Percentiles rank a stretch among this genome's conserved stretches.
Conservation (phyloP, 2,888 invertebrate genomes). For the Noctuana brunneofusca region DNA sequence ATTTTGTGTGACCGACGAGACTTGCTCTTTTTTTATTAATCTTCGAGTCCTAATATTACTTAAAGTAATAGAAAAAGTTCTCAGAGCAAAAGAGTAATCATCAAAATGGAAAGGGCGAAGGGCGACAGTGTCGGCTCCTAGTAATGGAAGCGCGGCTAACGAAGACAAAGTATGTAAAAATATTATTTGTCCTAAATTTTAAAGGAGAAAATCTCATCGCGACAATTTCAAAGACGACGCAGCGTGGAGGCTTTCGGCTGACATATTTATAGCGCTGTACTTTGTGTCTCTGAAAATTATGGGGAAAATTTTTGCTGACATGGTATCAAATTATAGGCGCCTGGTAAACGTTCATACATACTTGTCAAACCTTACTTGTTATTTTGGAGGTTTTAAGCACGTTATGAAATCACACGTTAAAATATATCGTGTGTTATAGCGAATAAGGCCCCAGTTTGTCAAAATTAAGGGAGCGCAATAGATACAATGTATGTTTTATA, state of each 20-base stretch:
- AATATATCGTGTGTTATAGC: no score
- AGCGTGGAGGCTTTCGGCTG: slow-evolving; percentile 44
- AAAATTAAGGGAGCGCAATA: not conserved
- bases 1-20: not conserved
- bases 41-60: slow-evolving; percentile 2
- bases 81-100: slow-evolving; percentile 34
- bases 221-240: slow-evolving; percentile 46
- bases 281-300: slow-evolving; percentile 54
- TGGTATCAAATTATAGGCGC: slow-evolving; percentile 40
- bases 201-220: slow-evolving; percentile 36
- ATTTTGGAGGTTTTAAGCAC: no score
- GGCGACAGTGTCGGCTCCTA: slow-evolving; percentile 35
- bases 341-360: not conserved
- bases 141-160: slow-evolving; percentile 38
- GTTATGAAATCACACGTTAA: no score
- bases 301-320: slow-evolving; percentile 52
- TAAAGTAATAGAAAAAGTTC: slow-evolving; percentile 31
- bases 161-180: slow-evolving; percentile 41
- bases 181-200: slow-evolving; percentile 35
- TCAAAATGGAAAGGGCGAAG: slow-evolving; percentile 31
- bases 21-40: not conserved
- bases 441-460: no score
- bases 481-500: slow-evolving; percentile 35
- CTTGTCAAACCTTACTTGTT: not conserved
- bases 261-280: slow-evolving; percentile 56